These are phyloP conservation scores for Periplaneta americana DNA, from an alignment of 1,140 invertebrate genomes.

Conservation along the genomic window DNA sequence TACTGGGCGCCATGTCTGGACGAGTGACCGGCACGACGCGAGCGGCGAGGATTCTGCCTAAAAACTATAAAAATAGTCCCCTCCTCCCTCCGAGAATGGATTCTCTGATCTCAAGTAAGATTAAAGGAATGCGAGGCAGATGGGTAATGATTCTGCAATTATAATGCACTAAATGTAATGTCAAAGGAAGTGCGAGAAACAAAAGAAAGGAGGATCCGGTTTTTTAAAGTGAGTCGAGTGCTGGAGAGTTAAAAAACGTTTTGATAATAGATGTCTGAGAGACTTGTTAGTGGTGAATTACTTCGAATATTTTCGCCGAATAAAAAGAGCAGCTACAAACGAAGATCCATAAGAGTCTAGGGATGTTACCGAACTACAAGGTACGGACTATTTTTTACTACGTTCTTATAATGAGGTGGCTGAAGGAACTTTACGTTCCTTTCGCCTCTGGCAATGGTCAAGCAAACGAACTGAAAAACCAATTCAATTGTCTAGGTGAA, in stretches of 20 bases:
- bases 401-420: background rate
- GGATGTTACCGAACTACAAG: background rate
- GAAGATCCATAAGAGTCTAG: background rate
- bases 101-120: background rate
- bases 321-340: background rate
- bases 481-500: background rate
- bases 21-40: background rate
- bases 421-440: background rate
- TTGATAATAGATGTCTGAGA: background rate
- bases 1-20: conserved; percentile 12
- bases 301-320: background rate
- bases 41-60: conserved; percentile 14
- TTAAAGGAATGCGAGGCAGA: background rate
- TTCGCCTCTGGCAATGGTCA: background rate
- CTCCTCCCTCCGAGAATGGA: too few species aligned
- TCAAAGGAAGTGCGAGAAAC: background rate
- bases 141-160: background rate
- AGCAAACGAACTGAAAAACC: background rate
- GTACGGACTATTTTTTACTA: background rate
- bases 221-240: background rate
- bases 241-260: too few species aligned
- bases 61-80: background rate
- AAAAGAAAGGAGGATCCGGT: background rate
- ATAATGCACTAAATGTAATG: background rate
- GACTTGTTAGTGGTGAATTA: background rate